Percentiles rank a stretch among this genome's conserved stretches.
phyloP scores from a whole-genome alignment of 2,888 invertebrate genomes.

The Lasioglossum pauxillum region DNA sequence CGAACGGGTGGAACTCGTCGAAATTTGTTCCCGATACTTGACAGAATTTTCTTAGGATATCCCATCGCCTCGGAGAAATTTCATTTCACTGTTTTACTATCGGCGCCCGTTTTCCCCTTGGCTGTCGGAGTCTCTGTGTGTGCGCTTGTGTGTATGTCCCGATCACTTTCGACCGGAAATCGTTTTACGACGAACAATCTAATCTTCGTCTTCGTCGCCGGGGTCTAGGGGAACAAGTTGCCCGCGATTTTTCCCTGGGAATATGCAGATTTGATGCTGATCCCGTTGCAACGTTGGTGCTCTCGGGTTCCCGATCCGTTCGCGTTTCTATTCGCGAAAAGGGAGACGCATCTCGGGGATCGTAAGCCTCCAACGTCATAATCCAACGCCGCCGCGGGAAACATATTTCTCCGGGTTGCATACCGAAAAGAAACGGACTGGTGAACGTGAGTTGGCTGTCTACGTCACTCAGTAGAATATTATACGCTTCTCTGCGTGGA shows the following conservation, averaged over 20 bases:
- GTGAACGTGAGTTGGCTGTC: not conserved
- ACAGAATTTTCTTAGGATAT: conserved; percentile 18
- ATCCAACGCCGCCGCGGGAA: conserved; percentile 24
- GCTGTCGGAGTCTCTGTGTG: not conserved
- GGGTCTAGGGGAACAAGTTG: not conserved
- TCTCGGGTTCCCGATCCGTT: conserved; percentile 24
- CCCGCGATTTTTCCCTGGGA: conserved; percentile 3
- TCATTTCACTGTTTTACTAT: conserved; percentile 22
- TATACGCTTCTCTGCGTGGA: too few relatives aligned
- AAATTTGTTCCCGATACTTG: not conserved
- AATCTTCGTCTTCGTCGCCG: conserved; percentile 8
- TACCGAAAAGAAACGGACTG: not conserved
- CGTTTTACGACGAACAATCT: conserved; percentile 16
- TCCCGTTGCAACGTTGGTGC: not conserved
- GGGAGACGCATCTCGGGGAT: conserved; percentile 21
- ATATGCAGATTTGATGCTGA: conserved; percentile 31
- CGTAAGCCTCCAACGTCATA: conserved; percentile 38
- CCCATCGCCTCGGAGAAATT: not conserved
- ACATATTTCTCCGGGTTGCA: conserved; percentile 41
- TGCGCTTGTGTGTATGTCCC: not conserved
- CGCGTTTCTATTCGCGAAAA: conserved; percentile 17
- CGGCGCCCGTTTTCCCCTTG: not conserved
- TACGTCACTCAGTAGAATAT: not conserved
- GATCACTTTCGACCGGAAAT: conserved; percentile 13
- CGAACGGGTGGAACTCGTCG: not conserved